Evolutionary conservation across 1,140 invertebrate genomes (phyloP), one percentile per base, ranked within the genome.

Genomic region (Lepidurus apus): DNA sequence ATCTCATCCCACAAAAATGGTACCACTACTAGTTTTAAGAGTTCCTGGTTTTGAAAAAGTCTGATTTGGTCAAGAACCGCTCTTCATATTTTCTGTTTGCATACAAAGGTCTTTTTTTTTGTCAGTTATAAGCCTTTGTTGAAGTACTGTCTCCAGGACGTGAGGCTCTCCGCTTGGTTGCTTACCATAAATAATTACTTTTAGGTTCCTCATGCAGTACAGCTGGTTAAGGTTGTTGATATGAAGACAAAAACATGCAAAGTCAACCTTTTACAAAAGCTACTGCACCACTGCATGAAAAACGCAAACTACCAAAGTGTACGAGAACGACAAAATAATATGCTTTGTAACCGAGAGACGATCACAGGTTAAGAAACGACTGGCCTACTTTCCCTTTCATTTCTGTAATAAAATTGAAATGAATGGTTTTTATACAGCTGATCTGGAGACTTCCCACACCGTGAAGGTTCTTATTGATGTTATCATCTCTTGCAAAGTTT

Each of bases 101-200:
- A 47, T 10, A n/a, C 13, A 65, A 65, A 65, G 21, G 13, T 65
- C 21, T 9, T 7, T 65, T 17, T 65, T 9, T 1, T n/a, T 21
- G 8, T 11, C 17, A 65, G 17, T 65, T 47, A 47, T 47, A 47
- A 47, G 45, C 45, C 17, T 47, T 65, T 65, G 53, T 65, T 65
- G 53, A 21, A n/a, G 17, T 17, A 11, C 6, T 65, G 53, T 65
- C 8, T 65, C 8, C 13, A 21, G 13, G 53, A 13, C 53, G 21
- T 65, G 53, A 65, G 53, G 53, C 53, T 21, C 53, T 65, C 17
- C 53, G 53, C 53, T 65, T 65, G 53, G 53, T 21, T 65, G 53
- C 53, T 17, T 17, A 65, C 53, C 53, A 65, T 65, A 17, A 65
- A 65, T 65, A 65, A 65, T 65, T 9, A 65, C 53, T 65, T 65